Evolutionary conservation across 1,140 invertebrate species (phyloP).

Genomic region (Aradophagus sp.): DNA sequence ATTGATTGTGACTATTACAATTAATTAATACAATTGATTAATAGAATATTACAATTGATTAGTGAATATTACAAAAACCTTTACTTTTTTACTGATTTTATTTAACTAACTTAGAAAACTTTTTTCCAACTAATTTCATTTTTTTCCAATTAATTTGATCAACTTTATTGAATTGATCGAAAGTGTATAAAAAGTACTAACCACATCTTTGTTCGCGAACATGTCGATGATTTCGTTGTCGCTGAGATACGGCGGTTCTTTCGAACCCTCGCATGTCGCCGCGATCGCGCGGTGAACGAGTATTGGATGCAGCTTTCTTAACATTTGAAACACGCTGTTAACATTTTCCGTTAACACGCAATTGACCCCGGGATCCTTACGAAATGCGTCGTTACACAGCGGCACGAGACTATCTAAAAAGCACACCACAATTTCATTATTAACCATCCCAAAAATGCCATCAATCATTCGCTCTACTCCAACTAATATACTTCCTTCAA

Average conservation of each 20-base stretch:
- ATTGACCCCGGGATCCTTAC: slow-evolving; percentile 75
- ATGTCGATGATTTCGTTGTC: slow-evolving; percentile 75
- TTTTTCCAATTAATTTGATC: no score
- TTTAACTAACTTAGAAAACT: no score
- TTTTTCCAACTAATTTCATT: no score
- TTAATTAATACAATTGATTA: no score
- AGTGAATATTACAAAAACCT: no score
- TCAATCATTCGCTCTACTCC: no score
- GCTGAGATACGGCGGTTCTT: slow-evolving; percentile 74
- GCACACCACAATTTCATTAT: slow-evolving; percentile 16
- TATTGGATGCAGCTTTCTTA: slow-evolving; percentile 78
- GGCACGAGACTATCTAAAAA: slow-evolving; percentile 77
- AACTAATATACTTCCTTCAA: no score
- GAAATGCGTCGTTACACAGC: slow-evolving; percentile 72
- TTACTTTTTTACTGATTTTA: no score
- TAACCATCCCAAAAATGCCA: not conserved
- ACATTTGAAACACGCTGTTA: slow-evolving; percentile 77
- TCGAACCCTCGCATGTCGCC: slow-evolving; percentile 77
- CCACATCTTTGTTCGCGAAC: slow-evolving; percentile 63
- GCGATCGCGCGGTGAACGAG: slow-evolving; percentile 76
- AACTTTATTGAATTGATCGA: not conserved
- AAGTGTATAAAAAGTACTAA: no score
- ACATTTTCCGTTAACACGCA: slow-evolving; percentile 78
- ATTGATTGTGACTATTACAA: no score
- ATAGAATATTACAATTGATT: no score